Evolutionary conservation across 92 coral and sea anemone species (phyloP).

Genomic region (Parazoanthus darwini): DNA sequence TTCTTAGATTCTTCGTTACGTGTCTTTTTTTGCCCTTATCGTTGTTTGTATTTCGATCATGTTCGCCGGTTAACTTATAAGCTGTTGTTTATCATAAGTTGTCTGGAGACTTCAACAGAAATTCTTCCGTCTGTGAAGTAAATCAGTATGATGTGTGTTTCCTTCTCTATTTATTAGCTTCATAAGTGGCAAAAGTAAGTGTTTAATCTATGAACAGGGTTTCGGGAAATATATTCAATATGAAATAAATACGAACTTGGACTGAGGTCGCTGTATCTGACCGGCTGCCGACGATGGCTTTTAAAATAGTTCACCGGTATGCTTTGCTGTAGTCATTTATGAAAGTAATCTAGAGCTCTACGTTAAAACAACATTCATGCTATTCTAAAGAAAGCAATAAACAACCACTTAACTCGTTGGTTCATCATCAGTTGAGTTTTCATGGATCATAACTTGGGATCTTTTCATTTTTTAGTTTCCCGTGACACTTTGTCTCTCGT

Average conservation of each 20-base stretch:
- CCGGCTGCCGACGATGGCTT: constrained; percentile 4
- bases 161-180: constrained; percentile 9
- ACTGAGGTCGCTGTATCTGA: constrained; percentile 13
- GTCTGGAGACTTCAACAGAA: constrained; percentile 16
- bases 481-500: constrained; percentile 15
- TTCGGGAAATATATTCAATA: background rate
- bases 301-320: background rate
- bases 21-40: background rate
- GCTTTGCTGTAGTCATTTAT: constrained; percentile 7
- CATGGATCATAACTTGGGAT: constrained; percentile 1
- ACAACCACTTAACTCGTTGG: background rate
- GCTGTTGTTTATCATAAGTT: constrained; percentile 9
- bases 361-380: background rate
- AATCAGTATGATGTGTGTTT: background rate
- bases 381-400: background rate
- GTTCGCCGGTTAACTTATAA: background rate
- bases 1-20: constrained; percentile 17
- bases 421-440: background rate
- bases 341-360: background rate
- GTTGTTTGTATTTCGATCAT: constrained; percentile 25
- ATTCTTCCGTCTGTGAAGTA: constrained; percentile 14
- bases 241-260: constrained; percentile 3
- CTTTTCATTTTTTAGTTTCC: constrained; percentile 14
- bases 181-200: background rate
- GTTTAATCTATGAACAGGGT: background rate